Evolutionary conservation across 2,888 invertebrate species (phyloP).

Genomic region (Leptura quadrifasciata): DNA sequence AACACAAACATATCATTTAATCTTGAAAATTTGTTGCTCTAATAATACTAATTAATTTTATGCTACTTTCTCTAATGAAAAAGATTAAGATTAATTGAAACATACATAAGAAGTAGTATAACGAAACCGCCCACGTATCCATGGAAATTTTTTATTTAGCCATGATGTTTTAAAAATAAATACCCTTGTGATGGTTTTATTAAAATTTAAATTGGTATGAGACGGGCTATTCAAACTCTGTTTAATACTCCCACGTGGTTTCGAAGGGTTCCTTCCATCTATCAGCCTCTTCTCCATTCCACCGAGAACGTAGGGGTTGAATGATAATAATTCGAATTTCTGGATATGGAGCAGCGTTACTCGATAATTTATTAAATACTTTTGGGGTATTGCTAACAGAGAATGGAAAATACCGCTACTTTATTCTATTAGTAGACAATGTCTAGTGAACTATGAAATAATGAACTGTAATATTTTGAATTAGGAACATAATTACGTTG

Average conservation of each 20-base stretch:
- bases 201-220: neutral
- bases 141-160: neutral
- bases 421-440: too few species aligned
- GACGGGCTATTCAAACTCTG: neutral
- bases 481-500: too few species aligned
- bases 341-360: neutral
- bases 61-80: neutral
- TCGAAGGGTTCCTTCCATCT: neutral
- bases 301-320: neutral
- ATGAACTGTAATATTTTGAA: too few species aligned
- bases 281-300: neutral
- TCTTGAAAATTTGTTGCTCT: too few species aligned
- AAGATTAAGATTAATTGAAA: neutral
- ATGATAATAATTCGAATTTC: neutral
- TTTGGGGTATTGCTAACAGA: neutral
- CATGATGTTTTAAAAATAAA: constrained; percentile 7
- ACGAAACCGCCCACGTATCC: neutral
- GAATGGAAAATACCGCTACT: neutral
- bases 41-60: neutral
- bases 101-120: neutral
- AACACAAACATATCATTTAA: too few species aligned
- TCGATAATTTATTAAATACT: neutral
- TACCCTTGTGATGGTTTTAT: constrained; percentile 7
- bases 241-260: constrained; percentile 4
- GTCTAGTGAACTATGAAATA: too few species aligned